These are phyloP conservation scores for Chesias legatella DNA, from an alignment of 2,888 invertebrate genomes.

Conservation along the genomic window DNA sequence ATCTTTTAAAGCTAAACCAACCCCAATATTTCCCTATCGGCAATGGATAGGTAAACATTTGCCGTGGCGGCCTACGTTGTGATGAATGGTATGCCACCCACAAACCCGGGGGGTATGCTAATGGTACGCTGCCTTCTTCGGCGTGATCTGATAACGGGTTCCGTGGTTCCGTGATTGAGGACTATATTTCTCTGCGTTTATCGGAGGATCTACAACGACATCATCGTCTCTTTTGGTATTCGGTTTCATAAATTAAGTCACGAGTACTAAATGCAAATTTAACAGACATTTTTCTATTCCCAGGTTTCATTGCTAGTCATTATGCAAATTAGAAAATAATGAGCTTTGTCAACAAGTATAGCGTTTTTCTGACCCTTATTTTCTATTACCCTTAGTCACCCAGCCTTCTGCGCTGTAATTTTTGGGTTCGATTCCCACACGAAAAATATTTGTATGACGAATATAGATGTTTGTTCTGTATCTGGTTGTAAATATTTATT, in stretches of 20 bases:
- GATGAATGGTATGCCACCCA: slow-evolving; percentile 33
- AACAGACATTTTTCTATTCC: too few relatives aligned
- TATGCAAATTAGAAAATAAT: too few relatives aligned
- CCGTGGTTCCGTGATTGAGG: slow-evolving; percentile 49
- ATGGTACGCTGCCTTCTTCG: slow-evolving; percentile 14
- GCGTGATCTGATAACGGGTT: slow-evolving; percentile 23
- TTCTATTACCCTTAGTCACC: too few relatives aligned
- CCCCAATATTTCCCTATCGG: slow-evolving; percentile 20
- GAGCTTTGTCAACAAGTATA: too few relatives aligned
- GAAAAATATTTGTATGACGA: too few relatives aligned
- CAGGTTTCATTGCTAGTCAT: too few relatives aligned
- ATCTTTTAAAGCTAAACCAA: slow-evolving; percentile 15
- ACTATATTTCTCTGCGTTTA: slow-evolving; percentile 52
- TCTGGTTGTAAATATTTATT: too few relatives aligned
- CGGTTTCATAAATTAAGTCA: slow-evolving; percentile 28
- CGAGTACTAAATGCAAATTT: too few relatives aligned
- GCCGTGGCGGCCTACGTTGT: slow-evolving; percentile 25
- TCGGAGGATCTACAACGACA: slow-evolving; percentile 50
- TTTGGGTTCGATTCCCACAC: too few relatives aligned
- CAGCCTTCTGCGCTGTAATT: too few relatives aligned
- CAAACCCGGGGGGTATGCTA: slow-evolving; percentile 13
- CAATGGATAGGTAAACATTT: slow-evolving; percentile 44
- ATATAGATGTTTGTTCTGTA: too few relatives aligned
- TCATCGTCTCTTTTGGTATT: slow-evolving; percentile 29
- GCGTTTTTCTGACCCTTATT: too few relatives aligned